Evolutionary conservation across 2,797 vertebrate species (phyloP), one percentile per base, ranked within the genome.

Genomic region (Lophius americanus): DNA sequence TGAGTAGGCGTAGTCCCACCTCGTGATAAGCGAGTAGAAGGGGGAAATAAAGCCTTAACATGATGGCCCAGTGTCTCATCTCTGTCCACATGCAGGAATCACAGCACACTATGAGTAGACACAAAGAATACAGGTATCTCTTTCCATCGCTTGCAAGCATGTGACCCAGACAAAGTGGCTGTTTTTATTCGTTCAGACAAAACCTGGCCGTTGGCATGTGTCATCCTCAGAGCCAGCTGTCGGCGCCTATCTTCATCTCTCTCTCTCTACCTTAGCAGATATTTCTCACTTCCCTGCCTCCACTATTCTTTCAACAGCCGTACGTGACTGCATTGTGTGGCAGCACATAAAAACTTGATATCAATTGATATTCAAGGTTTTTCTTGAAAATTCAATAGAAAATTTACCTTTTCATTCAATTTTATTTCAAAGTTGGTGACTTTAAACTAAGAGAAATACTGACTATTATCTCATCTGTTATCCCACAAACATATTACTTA

Each of bases 141-240:
- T 71, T 56, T 44, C 47, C 35, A 9, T 57, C 51, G 6, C 12
- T 39, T 42, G 51, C 65, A 43, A 63, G 59, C 2, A 37, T 0
- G 1, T 37, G 63, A 61, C 49, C 63, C 32, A n/a, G 55, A 63
- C 57, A 61, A 58, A 82, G 57, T 64, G 60, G 66, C 67, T 62
- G 44, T 54, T 77, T 37, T 47, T 60, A 79, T 75, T 47, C 59
- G 12, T 44, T 59, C 41, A 42, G 56, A 84, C 61, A 62, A 36
- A 67, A 78, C 76, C 63, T 67, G 72, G 70, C 76, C 76, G 66
- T 13, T 44, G 75, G 72, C 69, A 52, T 57, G 60, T 49, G 39
- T 78, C 77, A 49, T 60, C 72, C 71, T 54, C 3, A 53, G 62
- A 65, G 61, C 46, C 70, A 41, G 38, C 73, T 50, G 80, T 75